Evolutionary conservation across 53 echinoderm and acorn worm species (phyloP).

Genomic region (Echinometra lucunter): DNA sequence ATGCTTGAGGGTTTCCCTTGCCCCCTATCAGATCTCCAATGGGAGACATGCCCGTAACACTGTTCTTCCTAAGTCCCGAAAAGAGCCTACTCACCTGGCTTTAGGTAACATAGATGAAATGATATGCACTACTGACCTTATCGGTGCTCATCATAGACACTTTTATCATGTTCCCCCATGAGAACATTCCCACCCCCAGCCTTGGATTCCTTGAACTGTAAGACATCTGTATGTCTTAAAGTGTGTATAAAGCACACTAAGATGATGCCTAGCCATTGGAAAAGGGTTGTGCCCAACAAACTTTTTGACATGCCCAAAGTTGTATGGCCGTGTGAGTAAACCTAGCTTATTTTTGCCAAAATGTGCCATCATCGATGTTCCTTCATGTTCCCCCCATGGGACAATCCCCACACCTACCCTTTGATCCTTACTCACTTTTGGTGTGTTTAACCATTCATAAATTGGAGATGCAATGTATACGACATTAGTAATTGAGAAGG

Average conservation of each 20-base stretch:
- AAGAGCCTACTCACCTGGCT: conserved; percentile 51
- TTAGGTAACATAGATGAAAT: conserved; percentile 34
- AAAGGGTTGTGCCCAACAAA: too few species aligned
- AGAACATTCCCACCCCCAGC: neutral
- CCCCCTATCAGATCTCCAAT: conserved; percentile 7
- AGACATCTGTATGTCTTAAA: too few species aligned
- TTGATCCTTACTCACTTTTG: too few species aligned
- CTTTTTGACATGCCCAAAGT: too few species aligned
- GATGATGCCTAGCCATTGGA: too few species aligned
- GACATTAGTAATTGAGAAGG: neutral
- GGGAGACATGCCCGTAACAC: conserved; percentile 24
- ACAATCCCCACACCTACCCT: too few species aligned
- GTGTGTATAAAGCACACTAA: too few species aligned
- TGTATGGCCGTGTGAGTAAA: too few species aligned
- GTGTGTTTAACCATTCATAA: too few species aligned
- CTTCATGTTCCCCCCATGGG: too few species aligned
- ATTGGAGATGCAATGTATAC: neutral
- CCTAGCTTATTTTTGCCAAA: too few species aligned
- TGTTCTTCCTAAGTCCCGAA: conserved; percentile 41
- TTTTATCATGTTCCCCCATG: conserved; percentile 35
- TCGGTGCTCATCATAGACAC: neutral
- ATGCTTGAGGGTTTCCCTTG: neutral
- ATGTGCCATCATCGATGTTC: too few species aligned
- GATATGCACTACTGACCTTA: conserved; percentile 33
- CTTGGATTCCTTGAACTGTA: neutral